These are phyloP conservation scores for Eupithecia abbreviata DNA, from an alignment of 2,888 invertebrate genomes.

Conservation along the genomic window DNA sequence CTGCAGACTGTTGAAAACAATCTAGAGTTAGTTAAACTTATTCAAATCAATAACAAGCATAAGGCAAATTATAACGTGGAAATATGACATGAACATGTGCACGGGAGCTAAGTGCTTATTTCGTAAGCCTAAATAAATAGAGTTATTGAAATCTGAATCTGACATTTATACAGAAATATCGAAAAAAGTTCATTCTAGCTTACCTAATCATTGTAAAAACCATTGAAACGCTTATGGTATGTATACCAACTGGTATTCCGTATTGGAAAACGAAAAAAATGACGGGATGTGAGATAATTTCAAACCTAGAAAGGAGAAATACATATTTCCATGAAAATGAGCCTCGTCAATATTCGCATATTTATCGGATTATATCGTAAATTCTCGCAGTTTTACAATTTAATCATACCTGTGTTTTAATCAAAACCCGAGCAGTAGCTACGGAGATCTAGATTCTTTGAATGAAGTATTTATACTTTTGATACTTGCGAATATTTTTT, in stretches of 20 bases:
- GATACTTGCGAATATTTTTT: neutral
- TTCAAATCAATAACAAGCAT: neutral
- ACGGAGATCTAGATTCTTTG: neutral
- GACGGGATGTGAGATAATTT: slow-evolving; percentile 22
- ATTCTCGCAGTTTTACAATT: slow-evolving; percentile 21
- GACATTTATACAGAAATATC: neutral
- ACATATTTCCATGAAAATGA: slow-evolving; percentile 35
- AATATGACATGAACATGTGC: neutral
- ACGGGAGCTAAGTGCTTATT: too few relatives aligned
- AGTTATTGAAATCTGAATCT: too few relatives aligned
- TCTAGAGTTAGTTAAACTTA: neutral
- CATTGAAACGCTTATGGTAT: neutral
- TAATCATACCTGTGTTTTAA: slow-evolving; percentile 14
- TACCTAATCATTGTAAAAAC: slow-evolving; percentile 10
- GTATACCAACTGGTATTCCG: slow-evolving; percentile 1
- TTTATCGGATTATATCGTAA: slow-evolving; percentile 27
- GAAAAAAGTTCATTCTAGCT: neutral
- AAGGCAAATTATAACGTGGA: neutral
- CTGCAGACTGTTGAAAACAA: too few relatives aligned
- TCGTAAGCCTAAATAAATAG: too few relatives aligned
- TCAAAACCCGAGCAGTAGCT: neutral
- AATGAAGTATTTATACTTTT: neutral
- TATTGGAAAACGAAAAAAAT: slow-evolving; percentile 7
- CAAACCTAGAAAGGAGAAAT: slow-evolving; percentile 20
- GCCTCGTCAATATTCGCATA: slow-evolving; percentile 23